These are phyloP conservation scores for Cydia amplana DNA, from an alignment of 1,140 invertebrate species.

Conservation along the genomic window DNA sequence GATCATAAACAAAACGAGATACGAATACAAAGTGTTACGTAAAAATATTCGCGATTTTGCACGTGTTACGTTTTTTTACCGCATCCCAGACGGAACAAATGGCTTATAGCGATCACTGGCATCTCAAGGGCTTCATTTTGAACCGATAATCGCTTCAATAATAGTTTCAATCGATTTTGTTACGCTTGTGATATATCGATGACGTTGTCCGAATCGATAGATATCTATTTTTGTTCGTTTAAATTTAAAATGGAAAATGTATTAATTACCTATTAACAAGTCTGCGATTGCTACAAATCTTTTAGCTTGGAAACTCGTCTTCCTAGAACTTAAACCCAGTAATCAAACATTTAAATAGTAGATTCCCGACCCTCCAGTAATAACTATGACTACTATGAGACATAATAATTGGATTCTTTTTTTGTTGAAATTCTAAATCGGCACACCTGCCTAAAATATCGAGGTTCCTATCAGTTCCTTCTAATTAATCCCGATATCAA, in stretches of 20 bases:
- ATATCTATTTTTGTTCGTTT: neutral
- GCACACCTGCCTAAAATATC: no score
- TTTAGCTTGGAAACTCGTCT: no score
- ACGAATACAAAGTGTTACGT: neutral
- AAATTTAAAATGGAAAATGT: neutral
- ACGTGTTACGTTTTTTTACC: neutral
- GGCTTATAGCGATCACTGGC: neutral
- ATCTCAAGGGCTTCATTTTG: slow-evolving; percentile 13
- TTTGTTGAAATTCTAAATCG: no score
- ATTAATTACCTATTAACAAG: no score
- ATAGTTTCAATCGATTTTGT: slow-evolving; percentile 17
- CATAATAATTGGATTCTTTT: no score
- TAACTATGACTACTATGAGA: no score
- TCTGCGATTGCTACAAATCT: no score
- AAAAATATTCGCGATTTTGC: neutral
- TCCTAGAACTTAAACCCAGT: no score
- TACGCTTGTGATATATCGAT: neutral
- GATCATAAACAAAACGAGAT: neutral
- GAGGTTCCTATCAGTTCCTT: no score
- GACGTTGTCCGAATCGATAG: neutral
- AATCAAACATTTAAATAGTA: no score
- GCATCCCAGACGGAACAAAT: slow-evolving; percentile 8
- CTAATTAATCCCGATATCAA: no score
- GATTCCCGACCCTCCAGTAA: no score
- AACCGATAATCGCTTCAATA: slow-evolving; percentile 10